Conservation (phyloP, 2,888 invertebrate species). For the Drosophila cracens region DNA sequence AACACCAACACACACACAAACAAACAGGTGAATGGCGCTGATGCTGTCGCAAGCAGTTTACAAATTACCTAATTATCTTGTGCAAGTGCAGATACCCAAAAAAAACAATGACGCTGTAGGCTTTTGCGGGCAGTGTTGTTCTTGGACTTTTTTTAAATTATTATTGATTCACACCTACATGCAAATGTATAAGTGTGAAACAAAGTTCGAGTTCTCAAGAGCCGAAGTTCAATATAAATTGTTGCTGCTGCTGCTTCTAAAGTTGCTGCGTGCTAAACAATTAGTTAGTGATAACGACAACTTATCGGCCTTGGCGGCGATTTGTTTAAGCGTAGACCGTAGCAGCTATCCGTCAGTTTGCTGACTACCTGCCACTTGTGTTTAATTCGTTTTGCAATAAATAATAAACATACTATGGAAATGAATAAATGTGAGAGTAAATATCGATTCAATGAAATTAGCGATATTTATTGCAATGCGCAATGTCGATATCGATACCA, state of each 20-base stretch:
- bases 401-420: conserved; percentile 52
- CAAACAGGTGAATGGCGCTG: conserved; percentile 45
- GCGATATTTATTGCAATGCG: conserved; percentile 3
- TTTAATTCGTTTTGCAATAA: conserved; percentile 56
- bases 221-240: conserved; percentile 49
- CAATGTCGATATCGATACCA: not conserved
- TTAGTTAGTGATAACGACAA: conserved; percentile 37
- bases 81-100: conserved; percentile 59
- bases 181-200: conserved; percentile 20
- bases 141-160: conserved; percentile 1
- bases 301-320: conserved; percentile 25
- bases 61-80: conserved; percentile 76
- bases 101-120: conserved; percentile 38
- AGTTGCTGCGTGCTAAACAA: not conserved
- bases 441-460: conserved; percentile 33
- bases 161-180: conserved; percentile 52
- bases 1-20: conserved; percentile 17
- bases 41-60: conserved; percentile 61
- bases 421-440: conserved; percentile 18
- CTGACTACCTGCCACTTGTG: conserved; percentile 30
- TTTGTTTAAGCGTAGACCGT: conserved; percentile 10
- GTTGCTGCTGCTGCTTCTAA: conserved; percentile 3
- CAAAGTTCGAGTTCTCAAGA: conserved; percentile 71
- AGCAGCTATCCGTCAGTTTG: conserved; percentile 9
- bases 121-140: conserved; percentile 27